Percentiles rank a stretch among this genome's conserved stretches.
These are phyloP conservation scores for Coptodon rendalli DNA, from an alignment of 2,113 vertebrate species.

Conservation along the genomic window DNA sequence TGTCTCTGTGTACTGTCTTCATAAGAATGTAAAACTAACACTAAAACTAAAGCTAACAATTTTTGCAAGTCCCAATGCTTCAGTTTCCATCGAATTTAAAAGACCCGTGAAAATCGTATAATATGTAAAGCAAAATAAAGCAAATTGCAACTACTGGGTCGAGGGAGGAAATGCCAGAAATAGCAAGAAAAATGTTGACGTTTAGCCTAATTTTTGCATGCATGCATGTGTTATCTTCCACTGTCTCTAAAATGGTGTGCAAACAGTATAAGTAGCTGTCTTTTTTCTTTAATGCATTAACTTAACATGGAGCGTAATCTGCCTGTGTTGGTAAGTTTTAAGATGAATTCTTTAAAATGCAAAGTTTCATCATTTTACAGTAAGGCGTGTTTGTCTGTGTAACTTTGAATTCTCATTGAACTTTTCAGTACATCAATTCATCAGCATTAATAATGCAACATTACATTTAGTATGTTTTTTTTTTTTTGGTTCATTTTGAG, in stretches of 20 bases:
- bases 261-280: neutral
- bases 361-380: neutral
- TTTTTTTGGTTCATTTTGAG: neutral
- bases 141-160: neutral
- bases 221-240: neutral
- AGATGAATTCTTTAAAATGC: neutral
- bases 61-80: neutral
- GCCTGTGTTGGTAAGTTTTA: neutral
- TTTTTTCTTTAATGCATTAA: neutral
- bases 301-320: neutral
- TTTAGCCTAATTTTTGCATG: neutral
- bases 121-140: neutral
- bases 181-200: neutral
- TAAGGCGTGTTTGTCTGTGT: neutral
- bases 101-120: neutral
- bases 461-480: neutral
- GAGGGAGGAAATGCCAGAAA: neutral
- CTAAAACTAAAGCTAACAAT: neutral
- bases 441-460: neutral
- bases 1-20: neutral
- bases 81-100: neutral
- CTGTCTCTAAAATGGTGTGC: fast-evolving
- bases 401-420: neutral
- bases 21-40: neutral
- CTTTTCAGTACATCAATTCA: neutral